phyloP scores from a whole-genome alignment of 2,113 vertebrate genomes.

The Pollimyrus isidori region DNA sequence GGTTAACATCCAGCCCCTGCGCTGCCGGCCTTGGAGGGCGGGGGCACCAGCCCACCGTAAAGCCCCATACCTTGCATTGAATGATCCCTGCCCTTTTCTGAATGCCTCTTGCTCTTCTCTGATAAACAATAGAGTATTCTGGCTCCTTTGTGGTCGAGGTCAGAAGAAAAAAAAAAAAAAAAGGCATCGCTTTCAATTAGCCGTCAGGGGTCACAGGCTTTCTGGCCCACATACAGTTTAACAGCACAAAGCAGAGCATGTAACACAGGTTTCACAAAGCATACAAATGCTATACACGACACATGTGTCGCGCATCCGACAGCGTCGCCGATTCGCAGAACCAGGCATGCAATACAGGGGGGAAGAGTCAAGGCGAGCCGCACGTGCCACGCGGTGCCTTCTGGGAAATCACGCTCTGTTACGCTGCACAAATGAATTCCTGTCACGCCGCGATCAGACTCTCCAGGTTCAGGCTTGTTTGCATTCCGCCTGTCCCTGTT shows the following conservation, averaged over 20 bases:
- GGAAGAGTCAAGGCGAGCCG: neutral
- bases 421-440: conserved; percentile 53
- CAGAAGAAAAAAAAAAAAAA: conserved; percentile 64
- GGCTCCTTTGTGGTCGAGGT: conserved; percentile 65
- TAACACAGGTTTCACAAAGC: neutral
- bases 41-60: neutral
- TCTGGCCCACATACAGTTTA: neutral
- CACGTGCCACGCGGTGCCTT: conserved; percentile 4
- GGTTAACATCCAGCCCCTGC: conserved; percentile 43
- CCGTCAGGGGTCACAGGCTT: neutral
- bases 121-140: conserved; percentile 74
- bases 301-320: neutral
- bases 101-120: conserved; percentile 68
- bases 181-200: conserved; percentile 51
- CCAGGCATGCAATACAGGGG: neutral
- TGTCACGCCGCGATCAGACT: conserved; percentile 55
- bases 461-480: conserved; percentile 48
- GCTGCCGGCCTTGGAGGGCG: conserved; percentile 28
- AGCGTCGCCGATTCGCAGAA: neutral
- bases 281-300: neutral
- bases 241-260: neutral
- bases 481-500: conserved; percentile 32
- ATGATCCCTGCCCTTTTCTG: conserved; percentile 72
- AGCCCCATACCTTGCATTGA: conserved; percentile 65
- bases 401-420: conserved; percentile 44